Conservation (phyloP, 2,113 vertebrate species). For the Anarrhichthys ocellatus region DNA sequence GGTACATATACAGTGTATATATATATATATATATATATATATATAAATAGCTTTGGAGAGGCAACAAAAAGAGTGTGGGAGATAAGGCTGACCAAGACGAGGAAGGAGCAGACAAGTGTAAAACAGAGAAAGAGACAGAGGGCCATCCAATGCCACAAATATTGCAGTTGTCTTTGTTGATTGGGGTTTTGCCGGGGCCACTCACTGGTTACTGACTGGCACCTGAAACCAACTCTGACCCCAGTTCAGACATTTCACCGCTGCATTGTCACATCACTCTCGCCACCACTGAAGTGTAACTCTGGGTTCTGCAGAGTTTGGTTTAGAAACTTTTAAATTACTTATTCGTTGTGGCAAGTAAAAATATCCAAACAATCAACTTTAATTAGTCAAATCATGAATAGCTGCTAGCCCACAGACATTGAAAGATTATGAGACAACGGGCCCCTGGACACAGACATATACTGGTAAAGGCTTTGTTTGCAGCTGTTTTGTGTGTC, state of each 20-base stretch:
- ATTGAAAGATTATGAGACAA: not conserved
- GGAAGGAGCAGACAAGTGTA: constrained; percentile 31
- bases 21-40: too few species aligned
- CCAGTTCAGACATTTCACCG: constrained; percentile 20
- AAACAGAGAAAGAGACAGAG: constrained; percentile 47
- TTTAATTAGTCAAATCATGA: not conserved
- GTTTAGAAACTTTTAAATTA: not conserved
- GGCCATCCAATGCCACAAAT: constrained; percentile 30
- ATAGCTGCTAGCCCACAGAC: not conserved
- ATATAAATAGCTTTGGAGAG: not conserved
- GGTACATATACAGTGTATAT: too few species aligned
- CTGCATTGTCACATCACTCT: constrained; percentile 33
- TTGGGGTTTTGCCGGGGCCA: constrained; percentile 1
- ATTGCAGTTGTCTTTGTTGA: constrained; percentile 38
- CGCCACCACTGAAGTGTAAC: not conserved
- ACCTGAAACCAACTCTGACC: constrained; percentile 60
- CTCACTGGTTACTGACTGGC: constrained; percentile 49
- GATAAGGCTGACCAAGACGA: constrained; percentile 31
- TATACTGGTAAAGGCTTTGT: not conserved
- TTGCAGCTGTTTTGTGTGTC: not conserved
- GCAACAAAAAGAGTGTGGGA: constrained; percentile 9
- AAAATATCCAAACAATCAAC: not conserved
- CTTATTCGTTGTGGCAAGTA: not conserved
- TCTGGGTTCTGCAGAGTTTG: not conserved
- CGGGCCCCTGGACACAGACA: not conserved